Conservation (phyloP, 1,140 invertebrate genomes). For the Physella acuta region DNA sequence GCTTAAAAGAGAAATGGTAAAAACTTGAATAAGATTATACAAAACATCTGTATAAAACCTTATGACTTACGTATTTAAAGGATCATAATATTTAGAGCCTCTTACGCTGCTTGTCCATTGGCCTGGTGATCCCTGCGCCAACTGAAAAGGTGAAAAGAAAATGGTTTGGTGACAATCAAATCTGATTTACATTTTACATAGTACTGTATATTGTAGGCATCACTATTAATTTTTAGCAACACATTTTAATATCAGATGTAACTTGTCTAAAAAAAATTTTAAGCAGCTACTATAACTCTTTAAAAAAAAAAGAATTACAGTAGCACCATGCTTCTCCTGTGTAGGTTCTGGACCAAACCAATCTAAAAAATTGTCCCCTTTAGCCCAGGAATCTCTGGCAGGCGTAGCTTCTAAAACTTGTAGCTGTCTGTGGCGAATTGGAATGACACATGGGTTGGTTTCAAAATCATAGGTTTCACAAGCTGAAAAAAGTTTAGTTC, state of each 20-base stretch:
- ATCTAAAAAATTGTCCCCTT: constrained; percentile 54
- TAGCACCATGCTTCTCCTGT: constrained; percentile 41
- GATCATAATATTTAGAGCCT: constrained; percentile 21
- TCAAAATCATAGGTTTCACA: constrained; percentile 1
- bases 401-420: not conserved
- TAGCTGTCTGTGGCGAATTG: not conserved
- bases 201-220: too few species aligned
- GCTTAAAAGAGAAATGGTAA: too few species aligned
- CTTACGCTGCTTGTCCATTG: constrained; percentile 56
- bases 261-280: too few species aligned
- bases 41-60: not conserved
- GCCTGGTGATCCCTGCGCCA: constrained; percentile 54
- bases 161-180: too few species aligned
- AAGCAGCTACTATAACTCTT: too few species aligned
- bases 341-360: constrained; percentile 54
- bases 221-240: too few species aligned
- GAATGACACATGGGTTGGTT: constrained; percentile 7
- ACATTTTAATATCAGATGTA: too few species aligned
- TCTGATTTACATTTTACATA: too few species aligned
- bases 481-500: not conserved
- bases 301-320: constrained; percentile 32
- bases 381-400: constrained; percentile 48
- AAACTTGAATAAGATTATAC: not conserved
- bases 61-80: constrained; percentile 25
- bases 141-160: too few species aligned